Percentiles rank a stretch among this genome's conserved stretches.
Conservation (phyloP, 2,797 vertebrate species). For the Galaxias olidus region DNA sequence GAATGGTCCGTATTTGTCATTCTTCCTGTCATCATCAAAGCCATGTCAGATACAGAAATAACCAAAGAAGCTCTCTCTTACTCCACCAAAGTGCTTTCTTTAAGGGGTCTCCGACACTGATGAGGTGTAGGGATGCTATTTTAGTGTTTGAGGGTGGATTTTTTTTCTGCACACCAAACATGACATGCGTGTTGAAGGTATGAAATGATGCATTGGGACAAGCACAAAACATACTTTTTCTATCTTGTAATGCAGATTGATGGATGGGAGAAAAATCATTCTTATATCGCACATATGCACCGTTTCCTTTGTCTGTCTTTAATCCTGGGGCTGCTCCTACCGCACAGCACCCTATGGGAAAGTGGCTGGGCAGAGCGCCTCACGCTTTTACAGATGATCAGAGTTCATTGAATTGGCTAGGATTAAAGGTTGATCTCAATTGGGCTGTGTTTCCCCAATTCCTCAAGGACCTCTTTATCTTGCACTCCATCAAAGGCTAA, state of each 20-base stretch:
- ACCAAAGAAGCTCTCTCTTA: not conserved
- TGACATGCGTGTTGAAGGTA: slow-evolving; percentile 28
- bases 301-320: slow-evolving; percentile 37
- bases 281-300: slow-evolving; percentile 48
- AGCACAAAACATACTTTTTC: slow-evolving; percentile 47
- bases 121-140: not conserved
- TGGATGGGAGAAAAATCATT: slow-evolving; percentile 46
- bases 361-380: slow-evolving; percentile 35
- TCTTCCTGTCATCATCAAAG: slow-evolving; percentile 16
- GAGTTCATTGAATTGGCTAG: slow-evolving; percentile 32
- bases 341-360: slow-evolving; percentile 49
- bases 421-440: slow-evolving; percentile 56
- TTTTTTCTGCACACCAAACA: too few species aligned
- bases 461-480: slow-evolving; percentile 45
- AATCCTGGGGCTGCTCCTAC: slow-evolving; percentile 37
- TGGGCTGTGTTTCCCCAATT: slow-evolving; percentile 44
- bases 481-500: slow-evolving; percentile 47
- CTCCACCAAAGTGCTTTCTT: slow-evolving; percentile 11
- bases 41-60: not conserved
- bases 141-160: too few species aligned
- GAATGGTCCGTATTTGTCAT: slow-evolving; percentile 14
- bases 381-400: slow-evolving; percentile 29
- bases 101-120: not conserved
- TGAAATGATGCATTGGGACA: slow-evolving; percentile 39
- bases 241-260: slow-evolving; percentile 48